phyloP scores from a whole-genome alignment of 2,888 invertebrate species.

The Teinopalpus imperialis region DNA sequence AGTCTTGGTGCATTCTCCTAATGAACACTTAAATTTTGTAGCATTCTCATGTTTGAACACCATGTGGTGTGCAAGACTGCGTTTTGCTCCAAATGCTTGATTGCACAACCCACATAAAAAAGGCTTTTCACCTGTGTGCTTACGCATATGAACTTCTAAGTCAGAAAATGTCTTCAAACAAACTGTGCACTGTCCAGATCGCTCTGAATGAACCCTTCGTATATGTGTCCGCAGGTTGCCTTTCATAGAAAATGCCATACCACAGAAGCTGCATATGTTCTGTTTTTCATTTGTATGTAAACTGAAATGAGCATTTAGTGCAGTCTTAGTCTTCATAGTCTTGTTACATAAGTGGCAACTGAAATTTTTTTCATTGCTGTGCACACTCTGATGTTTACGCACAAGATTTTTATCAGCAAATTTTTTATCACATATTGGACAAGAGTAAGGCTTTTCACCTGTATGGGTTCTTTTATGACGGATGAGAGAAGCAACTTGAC shows the following conservation, averaged over 20 bases:
- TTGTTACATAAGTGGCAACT: conserved; percentile 79
- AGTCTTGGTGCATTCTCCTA: conserved; percentile 61
- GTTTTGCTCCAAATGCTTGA: conserved; percentile 53
- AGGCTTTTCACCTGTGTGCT: conserved; percentile 80
- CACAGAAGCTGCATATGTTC: conserved; percentile 69
- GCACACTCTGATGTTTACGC: conserved; percentile 60
- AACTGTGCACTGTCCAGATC: conserved; percentile 75
- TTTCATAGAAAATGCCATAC: conserved; percentile 75
- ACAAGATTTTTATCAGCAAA: conserved; percentile 61
- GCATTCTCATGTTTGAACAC: conserved; percentile 68
- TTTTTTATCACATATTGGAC: conserved; percentile 58
- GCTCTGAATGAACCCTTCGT: conserved; percentile 78
- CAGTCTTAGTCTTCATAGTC: conserved; percentile 72
- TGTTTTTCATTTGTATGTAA: conserved; percentile 64
- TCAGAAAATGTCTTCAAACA: conserved; percentile 80
- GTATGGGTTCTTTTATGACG: conserved; percentile 69
- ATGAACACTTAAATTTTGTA: conserved; percentile 65
- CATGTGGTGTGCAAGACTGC: conserved; percentile 65
- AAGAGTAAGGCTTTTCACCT: conserved; percentile 66
- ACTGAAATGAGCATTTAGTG: conserved; percentile 73
- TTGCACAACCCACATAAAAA: conserved; percentile 62
- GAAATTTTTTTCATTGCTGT: conserved; percentile 76
- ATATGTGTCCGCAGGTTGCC: conserved; percentile 80
- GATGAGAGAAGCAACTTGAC: conserved; percentile 64
- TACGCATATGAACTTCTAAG: conserved; percentile 78